A percentile compares a stretch with the other conserved stretches of the same genome.
Evolutionary conservation across 2,888 invertebrate species (phyloP).

Genomic region (Leucoptera coffeella): DNA sequence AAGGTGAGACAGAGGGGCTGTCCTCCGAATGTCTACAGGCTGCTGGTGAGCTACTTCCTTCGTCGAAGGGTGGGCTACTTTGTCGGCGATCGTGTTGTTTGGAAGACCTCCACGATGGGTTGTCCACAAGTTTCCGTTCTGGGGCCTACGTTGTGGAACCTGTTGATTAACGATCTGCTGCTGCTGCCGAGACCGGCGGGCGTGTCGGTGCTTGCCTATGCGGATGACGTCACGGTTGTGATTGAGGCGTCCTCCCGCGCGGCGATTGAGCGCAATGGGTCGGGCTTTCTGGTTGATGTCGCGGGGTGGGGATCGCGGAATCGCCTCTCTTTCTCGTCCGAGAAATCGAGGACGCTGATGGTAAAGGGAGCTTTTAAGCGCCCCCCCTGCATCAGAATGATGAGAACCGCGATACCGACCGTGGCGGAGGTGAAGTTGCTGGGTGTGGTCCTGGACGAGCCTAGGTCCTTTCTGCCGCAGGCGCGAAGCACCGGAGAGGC

Average conservation of each 20-base stretch:
- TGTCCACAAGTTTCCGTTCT: constrained; percentile 10
- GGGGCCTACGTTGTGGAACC: constrained; percentile 8
- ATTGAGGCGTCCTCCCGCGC: constrained; percentile 7
- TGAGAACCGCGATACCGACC: neutral
- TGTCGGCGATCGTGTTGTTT: constrained; percentile 5
- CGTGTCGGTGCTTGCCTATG: too few species aligned
- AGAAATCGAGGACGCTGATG: constrained; percentile 8
- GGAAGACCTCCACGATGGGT: constrained; percentile 9
- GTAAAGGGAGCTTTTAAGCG: constrained; percentile 4
- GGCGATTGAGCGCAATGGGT: constrained; percentile 5
- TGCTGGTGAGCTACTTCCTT: constrained; percentile 10
- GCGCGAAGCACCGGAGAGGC: constrained; percentile 7
- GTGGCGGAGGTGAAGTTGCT: constrained; percentile 4
- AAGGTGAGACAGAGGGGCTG: constrained; percentile 1
- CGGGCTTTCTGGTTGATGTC: constrained; percentile 1
- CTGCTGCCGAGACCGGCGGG: too few species aligned
- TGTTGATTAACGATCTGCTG: too few species aligned
- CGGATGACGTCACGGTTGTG: constrained; percentile 10
- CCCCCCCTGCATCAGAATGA: neutral
- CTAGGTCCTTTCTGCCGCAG: constrained; percentile 5
- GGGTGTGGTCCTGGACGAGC: constrained; percentile 8
- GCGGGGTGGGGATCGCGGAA: constrained; percentile 8
- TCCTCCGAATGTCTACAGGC: constrained; percentile 9
- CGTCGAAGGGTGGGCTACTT: constrained; percentile 7
- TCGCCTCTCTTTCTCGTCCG: constrained; percentile 8